Evolutionary conservation across 2,888 invertebrate genomes (phyloP).

Genomic region (Herminia tarsipennalis): DNA sequence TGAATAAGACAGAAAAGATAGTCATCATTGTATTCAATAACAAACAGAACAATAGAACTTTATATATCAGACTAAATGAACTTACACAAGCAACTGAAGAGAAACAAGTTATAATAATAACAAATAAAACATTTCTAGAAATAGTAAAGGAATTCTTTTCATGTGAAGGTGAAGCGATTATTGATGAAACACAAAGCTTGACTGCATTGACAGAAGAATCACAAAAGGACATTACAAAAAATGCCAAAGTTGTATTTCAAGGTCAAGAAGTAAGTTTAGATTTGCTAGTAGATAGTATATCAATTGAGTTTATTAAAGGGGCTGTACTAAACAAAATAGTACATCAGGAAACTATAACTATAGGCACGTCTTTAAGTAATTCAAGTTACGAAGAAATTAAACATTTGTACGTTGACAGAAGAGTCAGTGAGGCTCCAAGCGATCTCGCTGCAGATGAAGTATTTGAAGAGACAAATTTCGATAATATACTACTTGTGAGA

Average conservation of each 20-base stretch:
- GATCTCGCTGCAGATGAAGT: neutral
- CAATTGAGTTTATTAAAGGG: constrained; percentile 10
- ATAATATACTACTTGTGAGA: constrained; percentile 14
- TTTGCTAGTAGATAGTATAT: constrained; percentile 6
- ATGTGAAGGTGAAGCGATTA: neutral
- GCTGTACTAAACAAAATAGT: constrained; percentile 15
- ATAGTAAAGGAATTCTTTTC: constrained; percentile 8
- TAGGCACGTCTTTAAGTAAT: constrained; percentile 8
- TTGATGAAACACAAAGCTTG: constrained; percentile 5
- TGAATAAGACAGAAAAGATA: constrained; percentile 2
- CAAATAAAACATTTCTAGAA: neutral
- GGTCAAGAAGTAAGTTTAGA: constrained; percentile 9
- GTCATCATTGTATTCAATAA: constrained; percentile 3
- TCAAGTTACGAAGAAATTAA: constrained; percentile 22
- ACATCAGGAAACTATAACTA: constrained; percentile 5
- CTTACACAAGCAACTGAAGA: constrained; percentile 1
- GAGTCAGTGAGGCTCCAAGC: neutral
- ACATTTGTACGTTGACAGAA: constrained; percentile 23
- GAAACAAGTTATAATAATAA: constrained; percentile 1
- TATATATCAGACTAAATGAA: neutral
- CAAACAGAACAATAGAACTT: neutral
- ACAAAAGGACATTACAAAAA: constrained; percentile 2
- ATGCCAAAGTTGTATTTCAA: constrained; percentile 17
- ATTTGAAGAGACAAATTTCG: constrained; percentile 1
- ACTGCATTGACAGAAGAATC: constrained; percentile 10